These are phyloP conservation scores for Polyommatus iphigenia DNA, from an alignment of 2,888 invertebrate species.

Conservation along the genomic window DNA sequence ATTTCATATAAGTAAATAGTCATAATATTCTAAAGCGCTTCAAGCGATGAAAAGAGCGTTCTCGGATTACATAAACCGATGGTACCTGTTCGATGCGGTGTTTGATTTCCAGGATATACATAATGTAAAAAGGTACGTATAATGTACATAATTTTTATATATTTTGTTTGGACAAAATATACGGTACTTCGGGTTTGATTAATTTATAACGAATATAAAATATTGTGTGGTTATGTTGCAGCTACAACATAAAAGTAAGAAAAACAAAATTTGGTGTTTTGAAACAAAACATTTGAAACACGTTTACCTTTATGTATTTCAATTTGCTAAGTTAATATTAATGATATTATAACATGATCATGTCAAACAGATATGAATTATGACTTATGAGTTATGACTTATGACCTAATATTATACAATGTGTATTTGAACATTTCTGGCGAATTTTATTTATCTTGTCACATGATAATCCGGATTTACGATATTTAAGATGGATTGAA, in stretches of 20 bases:
- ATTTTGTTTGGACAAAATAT: not conserved
- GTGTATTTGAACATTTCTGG: conserved; percentile 8
- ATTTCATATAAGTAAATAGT: not conserved
- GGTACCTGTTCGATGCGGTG: not conserved
- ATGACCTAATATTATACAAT: no score
- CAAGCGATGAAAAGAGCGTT: not conserved
- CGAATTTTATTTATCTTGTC: conserved; percentile 5
- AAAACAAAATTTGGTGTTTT: no score
- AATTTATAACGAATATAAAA: no score
- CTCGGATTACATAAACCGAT: not conserved
- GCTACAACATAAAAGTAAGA: no score
- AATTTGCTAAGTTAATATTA: no score
- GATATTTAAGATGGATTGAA: conserved; percentile 20
- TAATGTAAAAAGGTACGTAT: not conserved
- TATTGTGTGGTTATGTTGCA: no score
- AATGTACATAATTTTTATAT: not conserved
- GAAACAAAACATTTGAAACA: no score
- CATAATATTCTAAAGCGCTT: not conserved
- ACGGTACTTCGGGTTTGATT: no score
- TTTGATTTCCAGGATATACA: not conserved
- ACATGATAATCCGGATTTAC: not conserved
- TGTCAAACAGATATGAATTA: not conserved
- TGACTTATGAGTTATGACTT: not conserved
- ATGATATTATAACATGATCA: not conserved
- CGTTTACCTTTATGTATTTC: no score